Percentiles rank a stretch among this genome's conserved stretches.
Conservation (phyloP, 2,113 vertebrate genomes). For the Centropristis striata region DNA sequence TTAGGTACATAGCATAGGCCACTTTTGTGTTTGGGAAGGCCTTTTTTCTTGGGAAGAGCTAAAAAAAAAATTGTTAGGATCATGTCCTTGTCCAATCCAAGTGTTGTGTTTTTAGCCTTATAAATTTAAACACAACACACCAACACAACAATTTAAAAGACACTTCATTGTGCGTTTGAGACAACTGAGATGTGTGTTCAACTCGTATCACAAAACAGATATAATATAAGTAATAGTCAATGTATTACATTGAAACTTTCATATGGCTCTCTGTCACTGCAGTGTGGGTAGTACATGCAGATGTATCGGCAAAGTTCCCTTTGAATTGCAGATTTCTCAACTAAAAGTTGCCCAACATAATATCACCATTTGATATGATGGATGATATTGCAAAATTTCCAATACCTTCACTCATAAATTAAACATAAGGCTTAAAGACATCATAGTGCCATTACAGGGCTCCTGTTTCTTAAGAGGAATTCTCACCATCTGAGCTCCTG, state of each 20-base stretch:
- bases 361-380: background rate
- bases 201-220: background rate
- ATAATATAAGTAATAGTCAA: background rate
- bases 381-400: conserved; percentile 35
- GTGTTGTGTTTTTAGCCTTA: background rate
- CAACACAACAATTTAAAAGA: too few species aligned
- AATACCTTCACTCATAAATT: conserved; percentile 43
- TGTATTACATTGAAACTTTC: too few species aligned
- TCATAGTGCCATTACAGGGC: conserved; percentile 34
- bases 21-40: background rate
- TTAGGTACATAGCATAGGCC: background rate
- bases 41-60: background rate
- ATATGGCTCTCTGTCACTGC: too few species aligned
- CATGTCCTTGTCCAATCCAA: background rate
- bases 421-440: conserved; percentile 33
- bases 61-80: background rate
- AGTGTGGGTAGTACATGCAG: too few species aligned
- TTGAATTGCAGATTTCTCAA: background rate
- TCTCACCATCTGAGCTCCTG: conserved; percentile 54
- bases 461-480: conserved; percentile 57
- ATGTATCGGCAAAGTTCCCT: too few species aligned
- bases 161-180: background rate
- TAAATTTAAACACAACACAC: too few species aligned
- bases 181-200: background rate
- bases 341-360: background rate